These are phyloP conservation scores for Patiria pectinifera DNA, from an alignment of 53 echinoderm and acorn worm species.

Conservation along the genomic window DNA sequence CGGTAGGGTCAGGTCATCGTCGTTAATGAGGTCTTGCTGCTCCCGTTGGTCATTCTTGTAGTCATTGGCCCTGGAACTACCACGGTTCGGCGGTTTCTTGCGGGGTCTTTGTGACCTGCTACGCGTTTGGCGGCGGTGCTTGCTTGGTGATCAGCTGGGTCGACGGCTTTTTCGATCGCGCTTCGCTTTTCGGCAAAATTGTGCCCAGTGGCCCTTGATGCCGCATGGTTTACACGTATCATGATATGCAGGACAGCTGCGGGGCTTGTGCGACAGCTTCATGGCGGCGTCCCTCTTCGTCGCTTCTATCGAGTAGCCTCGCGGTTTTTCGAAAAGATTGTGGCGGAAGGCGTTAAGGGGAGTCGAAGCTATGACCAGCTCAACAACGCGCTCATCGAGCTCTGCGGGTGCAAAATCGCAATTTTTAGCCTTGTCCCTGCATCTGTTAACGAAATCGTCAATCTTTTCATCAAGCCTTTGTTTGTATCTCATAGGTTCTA, in stretches of 20 bases:
- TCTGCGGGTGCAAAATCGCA: constrained; percentile 46
- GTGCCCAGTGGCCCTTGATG: constrained; percentile 65
- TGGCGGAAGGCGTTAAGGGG: constrained; percentile 60
- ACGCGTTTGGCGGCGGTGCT: too few relatives aligned
- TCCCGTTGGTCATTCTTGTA: too few relatives aligned
- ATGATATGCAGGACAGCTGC: constrained; percentile 67
- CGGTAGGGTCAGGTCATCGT: not conserved
- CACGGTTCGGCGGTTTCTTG: too few relatives aligned
- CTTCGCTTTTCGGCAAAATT: constrained; percentile 33
- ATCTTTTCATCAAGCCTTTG: constrained; percentile 59
- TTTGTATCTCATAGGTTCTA: constrained; percentile 69
- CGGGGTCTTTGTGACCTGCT: too few relatives aligned
- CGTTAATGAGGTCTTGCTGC: not conserved
- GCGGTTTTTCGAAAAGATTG: constrained; percentile 18
- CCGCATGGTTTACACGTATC: constrained; percentile 68
- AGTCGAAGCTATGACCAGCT: constrained; percentile 70
- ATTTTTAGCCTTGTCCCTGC: constrained; percentile 47
- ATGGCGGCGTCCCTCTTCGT: too few relatives aligned
- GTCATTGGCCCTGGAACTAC: too few relatives aligned
- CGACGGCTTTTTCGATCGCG: too few relatives aligned
- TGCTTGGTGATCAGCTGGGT: too few relatives aligned
- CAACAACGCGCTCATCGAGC: constrained; percentile 67
- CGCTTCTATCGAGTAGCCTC: too few relatives aligned
- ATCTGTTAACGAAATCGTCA: constrained; percentile 47
- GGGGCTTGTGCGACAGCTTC: constrained; percentile 25